Percentiles rank a stretch among this genome's conserved stretches.
Evolutionary conservation across 1,140 invertebrate genomes (phyloP).

Genomic region (Augochlora pura): DNA sequence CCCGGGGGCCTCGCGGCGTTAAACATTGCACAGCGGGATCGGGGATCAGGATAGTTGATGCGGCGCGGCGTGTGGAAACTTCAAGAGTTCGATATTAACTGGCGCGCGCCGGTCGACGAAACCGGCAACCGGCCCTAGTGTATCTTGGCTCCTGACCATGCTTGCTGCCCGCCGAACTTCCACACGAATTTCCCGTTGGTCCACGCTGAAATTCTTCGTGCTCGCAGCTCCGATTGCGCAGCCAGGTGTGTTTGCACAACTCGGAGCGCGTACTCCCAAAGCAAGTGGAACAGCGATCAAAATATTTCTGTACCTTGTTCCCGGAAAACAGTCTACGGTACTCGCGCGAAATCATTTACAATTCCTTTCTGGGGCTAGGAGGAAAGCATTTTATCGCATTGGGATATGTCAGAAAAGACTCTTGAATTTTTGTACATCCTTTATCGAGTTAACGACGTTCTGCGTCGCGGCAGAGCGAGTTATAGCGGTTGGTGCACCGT

Average conservation of each 20-base stretch:
- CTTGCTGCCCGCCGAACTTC: not conserved
- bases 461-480: no score
- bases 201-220: conserved; percentile 1
- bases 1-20: not conserved
- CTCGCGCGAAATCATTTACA: no score
- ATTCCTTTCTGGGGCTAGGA: no score
- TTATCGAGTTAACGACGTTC: no score
- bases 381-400: no score
- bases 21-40: not conserved
- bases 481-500: no score
- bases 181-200: not conserved
- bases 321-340: no score
- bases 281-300: no score
- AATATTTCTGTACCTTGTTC: no score
- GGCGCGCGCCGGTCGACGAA: not conserved
- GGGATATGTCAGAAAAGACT: no score
- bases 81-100: conserved; percentile 2
- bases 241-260: not conserved
- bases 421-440: no score
- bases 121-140: not conserved
- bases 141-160: not conserved
- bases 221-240: not conserved
- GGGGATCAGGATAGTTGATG: not conserved
- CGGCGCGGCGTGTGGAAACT: not conserved
- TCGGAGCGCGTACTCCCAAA: no score